phyloP scores from a whole-genome alignment of 1,140 invertebrate species.

The Planococcus citri region DNA sequence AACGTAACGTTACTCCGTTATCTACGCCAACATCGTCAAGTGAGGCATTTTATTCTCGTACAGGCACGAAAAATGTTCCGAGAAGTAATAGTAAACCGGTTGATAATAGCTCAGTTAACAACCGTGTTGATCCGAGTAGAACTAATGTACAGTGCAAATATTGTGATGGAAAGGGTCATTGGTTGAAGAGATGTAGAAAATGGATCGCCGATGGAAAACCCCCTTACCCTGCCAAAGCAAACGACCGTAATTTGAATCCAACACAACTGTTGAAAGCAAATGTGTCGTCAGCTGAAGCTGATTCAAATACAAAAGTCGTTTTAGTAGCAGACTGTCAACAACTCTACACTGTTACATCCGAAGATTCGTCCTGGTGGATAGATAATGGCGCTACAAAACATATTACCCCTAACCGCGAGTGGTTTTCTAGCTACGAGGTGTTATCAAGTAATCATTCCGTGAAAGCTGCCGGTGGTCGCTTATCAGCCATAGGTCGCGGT shows the following conservation, averaged over 20 bases:
- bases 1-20: too few relatives aligned
- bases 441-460: conserved; percentile 27
- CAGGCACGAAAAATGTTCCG: conserved; percentile 25
- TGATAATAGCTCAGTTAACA: too few relatives aligned
- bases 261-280: conserved; percentile 23
- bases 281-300: conserved; percentile 26
- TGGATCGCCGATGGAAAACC: too few relatives aligned
- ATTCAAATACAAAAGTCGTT: conserved; percentile 25
- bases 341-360: conserved; percentile 29
- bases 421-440: conserved; percentile 28
- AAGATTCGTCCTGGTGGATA: conserved; percentile 32
- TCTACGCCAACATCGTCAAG: too few relatives aligned
- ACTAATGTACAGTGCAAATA: too few relatives aligned
- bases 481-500: conserved; percentile 29
- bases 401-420: conserved; percentile 27
- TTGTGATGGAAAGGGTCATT: too few relatives aligned
- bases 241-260: too few relatives aligned
- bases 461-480: conserved; percentile 27
- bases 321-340: conserved; percentile 21
- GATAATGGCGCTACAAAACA: too few relatives aligned
- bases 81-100: too few relatives aligned
- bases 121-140: too few relatives aligned
- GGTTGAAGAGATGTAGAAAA: too few relatives aligned
- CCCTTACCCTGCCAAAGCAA: too few relatives aligned
- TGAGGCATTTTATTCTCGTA: conserved; percentile 30